Conservation (phyloP, 1,140 invertebrate species). For the Sitobion miscanthi region DNA sequence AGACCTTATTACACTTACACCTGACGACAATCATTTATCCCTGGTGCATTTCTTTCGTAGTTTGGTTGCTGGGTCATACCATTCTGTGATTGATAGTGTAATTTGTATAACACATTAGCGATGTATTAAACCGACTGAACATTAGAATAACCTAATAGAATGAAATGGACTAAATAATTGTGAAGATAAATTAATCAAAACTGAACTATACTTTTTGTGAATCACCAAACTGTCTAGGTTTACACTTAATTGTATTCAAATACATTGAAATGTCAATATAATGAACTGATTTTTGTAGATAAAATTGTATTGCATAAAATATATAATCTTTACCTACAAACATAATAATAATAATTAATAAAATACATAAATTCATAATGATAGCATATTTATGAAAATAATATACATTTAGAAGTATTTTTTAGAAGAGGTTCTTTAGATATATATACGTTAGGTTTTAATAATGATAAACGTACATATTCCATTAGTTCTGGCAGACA, state of each 20-base stretch:
- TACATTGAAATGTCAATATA: conserved; percentile 69
- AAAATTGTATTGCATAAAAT: no score
- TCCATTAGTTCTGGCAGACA: no score
- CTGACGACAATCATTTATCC: conserved; percentile 78
- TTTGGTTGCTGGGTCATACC: conserved; percentile 86
- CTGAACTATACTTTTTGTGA: conserved; percentile 9
- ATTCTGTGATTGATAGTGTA: conserved; percentile 71
- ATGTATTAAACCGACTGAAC: conserved; percentile 94
- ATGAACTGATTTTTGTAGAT: no score
- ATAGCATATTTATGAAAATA: no score
- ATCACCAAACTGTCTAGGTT: conserved; percentile 73
- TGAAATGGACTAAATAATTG: conserved; percentile 16
- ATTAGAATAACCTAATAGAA: conserved; percentile 78
- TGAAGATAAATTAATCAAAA: background rate
- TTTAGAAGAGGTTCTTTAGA: no score
- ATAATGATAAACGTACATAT: no score
- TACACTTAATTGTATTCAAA: conserved; percentile 75
- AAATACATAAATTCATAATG: no score
- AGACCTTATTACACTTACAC: conserved; percentile 77
- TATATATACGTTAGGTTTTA: no score
- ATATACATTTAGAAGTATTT: no score
- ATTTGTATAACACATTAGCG: conserved; percentile 80
- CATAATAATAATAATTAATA: no score
- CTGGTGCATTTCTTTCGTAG: conserved; percentile 75
- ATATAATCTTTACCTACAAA: no score